phyloP scores from a whole-genome alignment of 1,140 invertebrate species.

The Scaptomyza hsui region DNA sequence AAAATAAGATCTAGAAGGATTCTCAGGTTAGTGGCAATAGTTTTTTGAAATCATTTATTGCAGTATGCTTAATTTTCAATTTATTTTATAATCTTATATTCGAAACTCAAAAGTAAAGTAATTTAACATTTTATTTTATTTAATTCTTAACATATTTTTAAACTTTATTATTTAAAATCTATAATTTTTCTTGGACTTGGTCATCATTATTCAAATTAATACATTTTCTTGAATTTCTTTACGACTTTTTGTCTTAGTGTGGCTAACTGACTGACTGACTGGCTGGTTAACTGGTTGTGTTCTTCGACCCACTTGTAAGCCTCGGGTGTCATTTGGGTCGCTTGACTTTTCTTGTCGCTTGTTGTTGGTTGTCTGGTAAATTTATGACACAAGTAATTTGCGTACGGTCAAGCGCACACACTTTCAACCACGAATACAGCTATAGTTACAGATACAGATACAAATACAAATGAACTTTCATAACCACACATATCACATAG shows the following conservation, averaged over 20 bases:
- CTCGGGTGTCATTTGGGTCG: slow-evolving; percentile 64
- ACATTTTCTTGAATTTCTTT: background rate
- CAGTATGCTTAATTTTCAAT: no score
- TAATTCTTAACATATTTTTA: no score
- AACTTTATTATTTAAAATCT: no score
- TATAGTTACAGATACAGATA: slow-evolving; percentile 15
- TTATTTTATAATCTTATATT: no score
- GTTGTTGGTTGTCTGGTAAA: slow-evolving; percentile 41
- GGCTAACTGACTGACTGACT: background rate
- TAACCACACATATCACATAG: slow-evolving; percentile 42
- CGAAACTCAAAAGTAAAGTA: no score
- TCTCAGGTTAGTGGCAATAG: no score
- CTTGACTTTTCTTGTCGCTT: slow-evolving; percentile 72
- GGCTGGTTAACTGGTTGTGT: slow-evolving; percentile 14
- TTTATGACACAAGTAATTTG: slow-evolving; percentile 83
- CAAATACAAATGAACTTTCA: slow-evolving; percentile 43
- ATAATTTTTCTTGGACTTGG: no score
- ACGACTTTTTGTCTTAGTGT: background rate
- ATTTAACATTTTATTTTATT: no score
- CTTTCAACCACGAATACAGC: slow-evolving; percentile 27
- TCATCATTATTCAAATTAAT: no score
- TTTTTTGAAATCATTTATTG: no score
- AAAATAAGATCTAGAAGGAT: no score
- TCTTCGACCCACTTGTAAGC: slow-evolving; percentile 73
- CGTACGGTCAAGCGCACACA: slow-evolving; percentile 73